A percentile compares a stretch with the other conserved stretches of the same genome.
These are phyloP conservation scores for Cataglyphis cursor DNA, from an alignment of 2,888 invertebrate species.

Conservation along the genomic window DNA sequence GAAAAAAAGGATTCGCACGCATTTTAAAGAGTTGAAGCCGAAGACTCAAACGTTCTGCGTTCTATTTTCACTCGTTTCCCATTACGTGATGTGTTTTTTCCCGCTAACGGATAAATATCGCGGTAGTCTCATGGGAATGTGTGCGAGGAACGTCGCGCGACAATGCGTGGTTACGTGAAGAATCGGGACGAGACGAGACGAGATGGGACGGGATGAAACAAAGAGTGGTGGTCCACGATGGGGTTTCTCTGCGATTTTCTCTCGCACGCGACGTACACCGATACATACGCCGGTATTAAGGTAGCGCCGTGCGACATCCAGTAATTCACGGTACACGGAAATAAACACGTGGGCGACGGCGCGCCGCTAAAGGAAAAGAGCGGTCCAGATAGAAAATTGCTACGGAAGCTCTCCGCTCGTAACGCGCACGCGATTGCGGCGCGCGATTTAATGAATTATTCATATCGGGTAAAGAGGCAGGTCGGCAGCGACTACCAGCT, in stretches of 20 bases:
- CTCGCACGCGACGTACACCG: background rate
- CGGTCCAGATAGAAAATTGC: slow-evolving; percentile 61
- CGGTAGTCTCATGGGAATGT: slow-evolving; percentile 1
- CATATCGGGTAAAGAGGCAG: slow-evolving; percentile 59
- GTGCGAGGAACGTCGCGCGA: background rate
- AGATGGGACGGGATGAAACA: background rate
- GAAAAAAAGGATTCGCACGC: background rate
- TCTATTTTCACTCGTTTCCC: background rate
- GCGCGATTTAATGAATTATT: slow-evolving; percentile 66
- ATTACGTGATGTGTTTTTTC: slow-evolving; percentile 28
- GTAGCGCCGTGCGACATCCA: slow-evolving; percentile 9
- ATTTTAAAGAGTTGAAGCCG: background rate
- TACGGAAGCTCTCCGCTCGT: slow-evolving; percentile 50
- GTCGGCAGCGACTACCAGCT: slow-evolving; percentile 37
- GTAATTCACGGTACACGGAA: slow-evolving; percentile 60
- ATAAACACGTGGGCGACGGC: slow-evolving; percentile 43
- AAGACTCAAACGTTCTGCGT: background rate
- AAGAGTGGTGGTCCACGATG: background rate
- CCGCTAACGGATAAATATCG: slow-evolving; percentile 32
- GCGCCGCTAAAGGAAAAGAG: slow-evolving; percentile 42
- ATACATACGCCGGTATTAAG: slow-evolving; percentile 24
- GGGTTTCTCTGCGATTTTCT: slow-evolving; percentile 35
- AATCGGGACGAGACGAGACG: slow-evolving; percentile 30
- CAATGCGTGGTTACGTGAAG: slow-evolving; percentile 18
- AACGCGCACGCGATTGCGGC: background rate